Percentiles rank a stretch among this genome's conserved stretches.
These are phyloP conservation scores for Erpobdella octoculata DNA, from an alignment of 2,888 invertebrate species.

Conservation along the genomic window DNA sequence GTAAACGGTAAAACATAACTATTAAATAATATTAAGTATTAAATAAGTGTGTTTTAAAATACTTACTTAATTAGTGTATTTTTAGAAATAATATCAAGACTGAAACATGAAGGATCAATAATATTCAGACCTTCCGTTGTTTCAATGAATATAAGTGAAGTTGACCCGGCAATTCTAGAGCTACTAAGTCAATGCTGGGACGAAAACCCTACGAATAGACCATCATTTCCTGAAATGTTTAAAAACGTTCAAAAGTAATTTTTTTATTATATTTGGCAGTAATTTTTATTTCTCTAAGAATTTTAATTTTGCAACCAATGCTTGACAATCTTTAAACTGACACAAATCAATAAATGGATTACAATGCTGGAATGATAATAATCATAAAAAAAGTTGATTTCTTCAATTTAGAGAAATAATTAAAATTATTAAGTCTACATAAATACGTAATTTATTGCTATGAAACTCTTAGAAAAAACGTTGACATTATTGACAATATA, in stretches of 20 bases:
- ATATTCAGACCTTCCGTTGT: constrained; percentile 3
- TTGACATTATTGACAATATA: constrained; percentile 11
- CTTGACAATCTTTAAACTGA: too few species aligned
- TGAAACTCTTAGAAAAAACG: background rate
- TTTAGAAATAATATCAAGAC: background rate
- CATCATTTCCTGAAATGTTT: constrained; percentile 8
- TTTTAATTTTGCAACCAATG: too few species aligned
- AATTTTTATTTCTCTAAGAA: too few species aligned
- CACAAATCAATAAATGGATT: too few species aligned
- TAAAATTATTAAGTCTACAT: background rate
- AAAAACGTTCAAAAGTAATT: background rate
- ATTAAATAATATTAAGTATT: too few species aligned
- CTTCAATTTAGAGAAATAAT: too few species aligned
- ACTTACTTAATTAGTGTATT: too few species aligned
- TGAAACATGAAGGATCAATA: background rate
- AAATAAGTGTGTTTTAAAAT: background rate
- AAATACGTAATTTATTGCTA: background rate
- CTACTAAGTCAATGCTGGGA: constrained; percentile 14
- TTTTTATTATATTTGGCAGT: too few species aligned
- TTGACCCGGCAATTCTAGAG: background rate
- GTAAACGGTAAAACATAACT: too few species aligned
- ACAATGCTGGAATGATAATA: too few species aligned
- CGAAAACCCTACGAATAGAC: constrained; percentile 3
- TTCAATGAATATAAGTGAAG: background rate
- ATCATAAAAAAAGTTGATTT: too few species aligned